These are phyloP conservation scores for Molossus alvarezi DNA, from an alignment of 2,797 vertebrate genomes.

Conservation along the genomic window DNA sequence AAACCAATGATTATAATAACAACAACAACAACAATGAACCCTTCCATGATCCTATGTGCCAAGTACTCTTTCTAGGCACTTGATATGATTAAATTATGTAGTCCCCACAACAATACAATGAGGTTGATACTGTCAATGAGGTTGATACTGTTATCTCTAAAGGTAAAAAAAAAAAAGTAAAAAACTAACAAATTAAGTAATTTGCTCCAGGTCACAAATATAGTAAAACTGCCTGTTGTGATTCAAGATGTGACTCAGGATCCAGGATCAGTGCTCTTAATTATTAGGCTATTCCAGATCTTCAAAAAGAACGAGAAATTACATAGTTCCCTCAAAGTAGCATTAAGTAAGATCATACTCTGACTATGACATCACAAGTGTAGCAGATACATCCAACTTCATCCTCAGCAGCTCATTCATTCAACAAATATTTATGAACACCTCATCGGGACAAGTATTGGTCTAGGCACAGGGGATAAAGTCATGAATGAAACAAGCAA, in stretches of 20 bases:
- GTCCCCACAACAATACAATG: neutral
- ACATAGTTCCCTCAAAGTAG: neutral
- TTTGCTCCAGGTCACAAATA: neutral
- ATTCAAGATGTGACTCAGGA: neutral
- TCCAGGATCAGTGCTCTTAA: neutral
- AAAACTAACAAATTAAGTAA: slow-evolving; percentile 5
- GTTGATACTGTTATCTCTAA: neutral
- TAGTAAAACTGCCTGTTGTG: neutral
- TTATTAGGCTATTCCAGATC: neutral
- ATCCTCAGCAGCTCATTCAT: neutral
- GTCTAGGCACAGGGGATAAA: neutral
- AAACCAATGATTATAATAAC: neutral
- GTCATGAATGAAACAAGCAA: neutral
- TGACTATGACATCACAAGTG: neutral
- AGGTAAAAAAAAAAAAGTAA: slow-evolving; percentile 29
- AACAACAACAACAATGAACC: neutral
- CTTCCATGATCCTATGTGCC: neutral
- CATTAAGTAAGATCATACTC: neutral
- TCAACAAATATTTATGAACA: neutral
- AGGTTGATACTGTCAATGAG: neutral
- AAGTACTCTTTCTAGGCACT: neutral
- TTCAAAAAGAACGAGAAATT: slow-evolving; percentile 6
- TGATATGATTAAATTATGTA: neutral
- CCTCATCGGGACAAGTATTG: neutral
- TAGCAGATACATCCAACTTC: neutral